Evolutionary conservation across 2,113 vertebrate genomes (phyloP), one percentile per base, ranked within the genome.

Genomic region (Percina caprodes): DNA sequence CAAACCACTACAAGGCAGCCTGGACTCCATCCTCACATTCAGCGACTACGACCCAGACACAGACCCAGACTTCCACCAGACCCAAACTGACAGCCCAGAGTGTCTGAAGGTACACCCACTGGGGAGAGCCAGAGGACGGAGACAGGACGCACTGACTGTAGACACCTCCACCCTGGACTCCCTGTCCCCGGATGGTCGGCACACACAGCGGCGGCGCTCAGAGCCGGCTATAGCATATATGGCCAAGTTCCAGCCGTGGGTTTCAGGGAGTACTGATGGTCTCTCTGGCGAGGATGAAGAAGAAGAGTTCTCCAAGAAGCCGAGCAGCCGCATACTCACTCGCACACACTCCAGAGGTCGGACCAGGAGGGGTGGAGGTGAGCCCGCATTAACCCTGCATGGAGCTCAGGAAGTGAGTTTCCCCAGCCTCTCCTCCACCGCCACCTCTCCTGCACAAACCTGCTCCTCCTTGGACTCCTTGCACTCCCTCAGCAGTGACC

Each of bases 21-120:
- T 97, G 86, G 98, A 98, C 86, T 99, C 98, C 46, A 95, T 98
- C 80, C 92, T 98, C 87, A 97, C 97, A 0, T 91, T 97, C 76
- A 98, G 97, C 0, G 97, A 99, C 5, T 95, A 93, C 2, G 97
- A 98, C 73, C 94, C 95, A 0, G 96, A 97, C 78, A 84, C 92
- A 0, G 96, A 96, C n/a, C 60, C 66, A 5, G 79, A 90, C 1
- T 0, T 1, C 1, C 24, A 0, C 4, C 52, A 7, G 11, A 2
- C 35, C 19, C 56, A 8, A 3, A 16, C 45, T 0, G 59, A 33
- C 52, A 42, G 49, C 73, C 85, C 12, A 12, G 21, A 6, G 1
- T 42, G 45, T 4, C 61, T 58, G 33, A 45, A 39, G 51, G 6
- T 23, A 2, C 71, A 60, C 35, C 58, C 30, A 0, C 58, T 86